Evolutionary conservation across 2,888 invertebrate species (phyloP).

Genomic region (Theristus sp.): DNA sequence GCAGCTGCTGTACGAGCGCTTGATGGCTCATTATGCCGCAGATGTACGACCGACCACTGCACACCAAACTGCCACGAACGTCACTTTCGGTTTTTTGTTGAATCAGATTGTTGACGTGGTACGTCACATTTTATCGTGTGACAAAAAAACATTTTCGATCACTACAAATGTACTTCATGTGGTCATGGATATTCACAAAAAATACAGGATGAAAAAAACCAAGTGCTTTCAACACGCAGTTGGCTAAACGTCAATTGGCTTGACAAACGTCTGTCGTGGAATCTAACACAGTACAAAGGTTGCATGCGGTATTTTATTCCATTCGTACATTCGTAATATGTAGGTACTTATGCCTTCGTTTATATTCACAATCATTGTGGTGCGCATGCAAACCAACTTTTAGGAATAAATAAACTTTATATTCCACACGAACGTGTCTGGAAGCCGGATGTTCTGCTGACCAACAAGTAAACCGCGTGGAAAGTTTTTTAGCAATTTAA

Average conservation of each 20-base stretch:
- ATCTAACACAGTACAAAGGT: background rate
- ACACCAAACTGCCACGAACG: slow-evolving; percentile 52
- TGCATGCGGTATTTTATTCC: background rate
- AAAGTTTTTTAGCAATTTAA: too few relatives aligned
- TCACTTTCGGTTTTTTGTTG: slow-evolving; percentile 58
- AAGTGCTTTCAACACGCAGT: slow-evolving; percentile 23
- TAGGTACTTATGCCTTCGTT: background rate
- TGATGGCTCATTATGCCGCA: slow-evolving; percentile 53
- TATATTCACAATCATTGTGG: background rate
- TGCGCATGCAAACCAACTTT: background rate
- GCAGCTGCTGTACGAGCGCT: background rate
- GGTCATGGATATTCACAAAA: slow-evolving; percentile 13
- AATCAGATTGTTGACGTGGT: slow-evolving; percentile 72
- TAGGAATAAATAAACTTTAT: slow-evolving; percentile 22
- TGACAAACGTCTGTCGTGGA: slow-evolving; percentile 15
- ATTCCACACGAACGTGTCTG: slow-evolving; percentile 24
- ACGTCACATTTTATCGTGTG: slow-evolving; percentile 31
- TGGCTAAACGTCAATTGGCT: slow-evolving; percentile 29
- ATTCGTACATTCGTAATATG: background rate
- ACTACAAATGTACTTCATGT: background rate
- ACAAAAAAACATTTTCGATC: background rate
- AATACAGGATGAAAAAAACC: slow-evolving; percentile 27
- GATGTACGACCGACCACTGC: slow-evolving; percentile 53
- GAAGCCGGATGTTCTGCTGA: slow-evolving; percentile 26
- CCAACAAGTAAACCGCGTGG: slow-evolving; percentile 19